phyloP scores from a whole-genome alignment of 2,888 invertebrate species.

The Ceraclea dissimilis region DNA sequence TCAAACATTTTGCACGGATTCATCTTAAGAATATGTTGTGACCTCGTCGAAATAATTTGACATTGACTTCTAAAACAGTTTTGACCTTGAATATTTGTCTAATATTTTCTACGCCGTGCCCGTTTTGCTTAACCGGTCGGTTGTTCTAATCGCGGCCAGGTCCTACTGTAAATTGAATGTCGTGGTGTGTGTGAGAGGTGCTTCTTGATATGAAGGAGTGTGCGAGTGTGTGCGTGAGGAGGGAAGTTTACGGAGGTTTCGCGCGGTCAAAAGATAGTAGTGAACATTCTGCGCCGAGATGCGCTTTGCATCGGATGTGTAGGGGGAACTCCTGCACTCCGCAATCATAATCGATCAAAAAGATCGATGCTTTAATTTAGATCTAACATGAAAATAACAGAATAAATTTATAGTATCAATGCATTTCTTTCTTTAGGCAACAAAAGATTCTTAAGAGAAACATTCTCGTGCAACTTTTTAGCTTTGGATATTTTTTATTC shows the following conservation, averaged over 20 bases:
- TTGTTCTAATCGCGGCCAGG: constrained; percentile 1
- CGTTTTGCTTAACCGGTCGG: background rate
- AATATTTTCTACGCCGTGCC: constrained; percentile 3
- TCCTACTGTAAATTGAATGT: constrained; percentile 16
- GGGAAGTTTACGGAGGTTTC: constrained; percentile 18
- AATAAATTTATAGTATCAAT: too few relatives aligned
- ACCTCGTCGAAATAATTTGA: background rate
- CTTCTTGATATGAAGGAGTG: constrained; percentile 3
- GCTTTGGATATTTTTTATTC: too few relatives aligned
- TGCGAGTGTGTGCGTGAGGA: constrained; percentile 16
- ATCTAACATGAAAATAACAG: too few relatives aligned
- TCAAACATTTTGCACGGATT: background rate
- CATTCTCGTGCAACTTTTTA: too few relatives aligned
- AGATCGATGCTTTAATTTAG: background rate
- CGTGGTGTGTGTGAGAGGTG: constrained; percentile 11
- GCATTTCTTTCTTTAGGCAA: too few relatives aligned
- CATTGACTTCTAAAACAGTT: background rate
- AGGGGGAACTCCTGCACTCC: background rate
- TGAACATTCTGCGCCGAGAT: constrained; percentile 17
- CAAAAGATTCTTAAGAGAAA: too few relatives aligned
- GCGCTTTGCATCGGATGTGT: constrained; percentile 9
- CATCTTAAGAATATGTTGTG: background rate
- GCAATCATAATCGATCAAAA: background rate
- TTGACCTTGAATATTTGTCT: background rate
- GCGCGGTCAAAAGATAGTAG: constrained; percentile 3